Evolutionary conservation across 2,888 invertebrate species (phyloP).

Genomic region (Hypercompe scribonia): DNA sequence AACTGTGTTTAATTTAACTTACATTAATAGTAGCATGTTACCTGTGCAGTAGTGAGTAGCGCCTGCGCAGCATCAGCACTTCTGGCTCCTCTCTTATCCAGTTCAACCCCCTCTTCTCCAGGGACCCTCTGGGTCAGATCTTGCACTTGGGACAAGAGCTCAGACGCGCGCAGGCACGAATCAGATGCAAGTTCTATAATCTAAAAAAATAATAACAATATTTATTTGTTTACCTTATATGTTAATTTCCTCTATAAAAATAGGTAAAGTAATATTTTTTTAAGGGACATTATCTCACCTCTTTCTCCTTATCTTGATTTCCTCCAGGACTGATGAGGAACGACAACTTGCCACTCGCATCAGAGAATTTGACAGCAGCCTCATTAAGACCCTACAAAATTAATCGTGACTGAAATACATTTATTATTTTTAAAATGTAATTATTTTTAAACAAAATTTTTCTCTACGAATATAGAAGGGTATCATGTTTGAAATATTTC

Average conservation of each 20-base stretch:
- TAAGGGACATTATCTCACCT: conserved; percentile 43
- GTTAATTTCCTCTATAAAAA: not conserved
- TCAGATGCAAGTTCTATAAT: conserved; percentile 52
- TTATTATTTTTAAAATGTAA: too few species aligned
- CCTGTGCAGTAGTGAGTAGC: conserved; percentile 54
- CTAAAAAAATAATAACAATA: conserved; percentile 15
- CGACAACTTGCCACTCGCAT: conserved; percentile 59
- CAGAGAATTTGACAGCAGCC: conserved; percentile 54
- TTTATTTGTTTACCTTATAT: not conserved
- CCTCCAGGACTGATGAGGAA: conserved; percentile 51
- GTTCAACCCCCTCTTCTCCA: conserved; percentile 40
- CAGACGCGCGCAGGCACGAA: conserved; percentile 57
- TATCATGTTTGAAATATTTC: too few species aligned
- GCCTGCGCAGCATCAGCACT: conserved; percentile 55
- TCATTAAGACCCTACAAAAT: conserved; percentile 54
- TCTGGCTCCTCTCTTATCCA: conserved; percentile 53
- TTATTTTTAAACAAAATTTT: too few species aligned
- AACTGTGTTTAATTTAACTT: conserved; percentile 10
- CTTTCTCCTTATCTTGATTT: conserved; percentile 43
- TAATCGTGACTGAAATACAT: not conserved
- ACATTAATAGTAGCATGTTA: too few species aligned
- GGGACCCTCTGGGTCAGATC: conserved; percentile 48
- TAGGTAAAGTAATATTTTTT: not conserved
- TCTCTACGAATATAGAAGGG: too few species aligned
- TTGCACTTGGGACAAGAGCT: conserved; percentile 57